Evolutionary conservation across 2,113 vertebrate species (phyloP).

Genomic region (Tauraco erythrolophus): DNA sequence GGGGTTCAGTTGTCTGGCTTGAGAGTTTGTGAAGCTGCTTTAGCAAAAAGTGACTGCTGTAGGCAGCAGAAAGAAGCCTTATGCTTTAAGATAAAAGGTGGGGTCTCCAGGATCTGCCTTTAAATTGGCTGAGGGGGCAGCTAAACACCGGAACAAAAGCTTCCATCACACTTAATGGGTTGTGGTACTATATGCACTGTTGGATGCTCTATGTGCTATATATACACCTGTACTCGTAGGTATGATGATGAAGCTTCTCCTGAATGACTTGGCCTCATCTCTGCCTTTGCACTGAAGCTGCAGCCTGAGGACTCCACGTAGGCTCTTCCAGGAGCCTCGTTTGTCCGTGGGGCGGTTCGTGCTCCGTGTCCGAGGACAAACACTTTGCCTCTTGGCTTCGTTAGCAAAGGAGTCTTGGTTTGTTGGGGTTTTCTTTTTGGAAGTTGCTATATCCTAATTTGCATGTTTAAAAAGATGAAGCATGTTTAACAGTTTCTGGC

Average conservation of each 20-base stretch:
- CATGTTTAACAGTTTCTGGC: not conserved
- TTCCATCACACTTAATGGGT: not conserved
- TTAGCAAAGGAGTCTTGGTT: not conserved
- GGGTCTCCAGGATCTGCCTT: not conserved
- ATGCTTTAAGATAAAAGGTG: not conserved
- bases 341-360: not conserved
- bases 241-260: not conserved
- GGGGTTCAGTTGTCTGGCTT: not conserved
- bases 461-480: not conserved
- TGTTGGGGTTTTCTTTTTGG: not conserved
- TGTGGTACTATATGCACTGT: too few species aligned
- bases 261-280: not conserved
- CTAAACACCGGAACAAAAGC: not conserved
- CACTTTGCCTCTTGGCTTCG: not conserved
- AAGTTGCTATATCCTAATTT: not conserved
- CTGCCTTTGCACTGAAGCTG: not conserved
- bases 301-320: not conserved
- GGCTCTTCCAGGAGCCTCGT: not conserved
- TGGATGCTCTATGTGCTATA: too few species aligned
- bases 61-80: not conserved
- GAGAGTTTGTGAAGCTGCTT: not conserved
- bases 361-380: not conserved
- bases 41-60: not conserved
- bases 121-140: not conserved
- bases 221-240: too few species aligned